Percentiles rank a stretch among this genome's conserved stretches.
Conservation (phyloP, 2,113 vertebrate genomes). For the Micromys minutus region DNA sequence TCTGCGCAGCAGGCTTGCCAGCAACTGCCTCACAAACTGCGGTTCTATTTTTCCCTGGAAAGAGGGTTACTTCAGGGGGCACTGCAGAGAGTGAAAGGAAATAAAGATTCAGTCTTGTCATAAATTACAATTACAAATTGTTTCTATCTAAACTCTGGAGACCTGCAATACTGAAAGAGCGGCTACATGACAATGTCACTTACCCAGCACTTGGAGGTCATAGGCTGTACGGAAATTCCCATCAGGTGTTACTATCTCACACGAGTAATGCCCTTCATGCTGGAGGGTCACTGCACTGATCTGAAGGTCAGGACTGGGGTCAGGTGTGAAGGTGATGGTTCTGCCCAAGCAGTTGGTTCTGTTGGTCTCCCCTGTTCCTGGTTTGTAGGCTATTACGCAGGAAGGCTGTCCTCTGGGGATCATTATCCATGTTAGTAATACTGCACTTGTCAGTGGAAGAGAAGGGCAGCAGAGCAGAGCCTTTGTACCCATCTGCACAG, state of each 20-base stretch:
- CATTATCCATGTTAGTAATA: slow-evolving; percentile 65
- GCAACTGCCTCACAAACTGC: slow-evolving; percentile 66
- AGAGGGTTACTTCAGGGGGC: slow-evolving; percentile 61
- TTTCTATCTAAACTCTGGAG: background rate
- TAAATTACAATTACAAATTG: background rate
- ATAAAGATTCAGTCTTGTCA: background rate
- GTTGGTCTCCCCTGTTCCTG: accelerated
- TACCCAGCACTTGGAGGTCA: slow-evolving; percentile 79
- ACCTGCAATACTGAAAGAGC: background rate
- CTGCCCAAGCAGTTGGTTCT: slow-evolving; percentile 58
- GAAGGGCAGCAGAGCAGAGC: background rate
- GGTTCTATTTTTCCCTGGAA: accelerated
- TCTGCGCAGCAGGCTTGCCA: slow-evolving; percentile 81
- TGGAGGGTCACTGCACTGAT: slow-evolving; percentile 55
- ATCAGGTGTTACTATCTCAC: accelerated
- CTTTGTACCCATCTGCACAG: background rate
- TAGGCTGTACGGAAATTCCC: background rate
- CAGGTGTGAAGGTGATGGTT: slow-evolving; percentile 56
- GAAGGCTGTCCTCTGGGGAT: accelerated
- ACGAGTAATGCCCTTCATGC: slow-evolving; percentile 79
- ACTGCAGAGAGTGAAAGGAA: slow-evolving; percentile 59
- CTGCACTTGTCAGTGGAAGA: accelerated
- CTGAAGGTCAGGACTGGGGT: background rate
- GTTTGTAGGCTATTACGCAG: slow-evolving; percentile 50
- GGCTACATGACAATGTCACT: slow-evolving; percentile 18